Evolutionary conservation across 2,113 vertebrate genomes (phyloP).

Genomic region (Notarius lentiginosus): DNA sequence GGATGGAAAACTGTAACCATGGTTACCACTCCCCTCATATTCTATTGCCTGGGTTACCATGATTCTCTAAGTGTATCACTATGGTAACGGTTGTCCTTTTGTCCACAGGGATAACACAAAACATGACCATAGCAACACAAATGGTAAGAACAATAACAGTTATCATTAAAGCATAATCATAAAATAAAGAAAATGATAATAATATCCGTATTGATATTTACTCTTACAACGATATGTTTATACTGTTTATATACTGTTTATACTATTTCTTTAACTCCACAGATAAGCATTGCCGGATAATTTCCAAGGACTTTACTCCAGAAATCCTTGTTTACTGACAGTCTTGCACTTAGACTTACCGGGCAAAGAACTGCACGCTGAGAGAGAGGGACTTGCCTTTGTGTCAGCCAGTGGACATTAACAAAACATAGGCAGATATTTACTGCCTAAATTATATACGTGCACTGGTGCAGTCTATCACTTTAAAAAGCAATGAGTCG

Average conservation of each 20-base stretch:
- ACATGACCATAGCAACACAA: conserved; percentile 45
- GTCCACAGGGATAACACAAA: conserved; percentile 55
- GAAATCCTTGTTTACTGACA: conserved; percentile 39
- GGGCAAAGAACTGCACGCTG: conserved; percentile 22
- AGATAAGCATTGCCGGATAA: conserved; percentile 26
- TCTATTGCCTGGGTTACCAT: conserved; percentile 54
- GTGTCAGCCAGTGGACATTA: conserved; percentile 5
- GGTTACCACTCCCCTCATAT: conserved; percentile 52
- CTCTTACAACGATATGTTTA: not conserved
- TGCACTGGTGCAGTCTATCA: conserved; percentile 3
- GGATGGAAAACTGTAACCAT: conserved; percentile 55
- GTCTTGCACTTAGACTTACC: conserved; percentile 18
- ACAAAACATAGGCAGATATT: conserved; percentile 12
- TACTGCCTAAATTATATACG: conserved; percentile 17
- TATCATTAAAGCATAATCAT: conserved; percentile 22
- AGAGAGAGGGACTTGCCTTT: conserved; percentile 19
- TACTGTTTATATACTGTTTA: not conserved
- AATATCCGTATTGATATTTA: not conserved
- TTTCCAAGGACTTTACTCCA: conserved; percentile 12
- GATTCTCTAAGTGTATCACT: conserved; percentile 56
- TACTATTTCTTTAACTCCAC: conserved; percentile 7
- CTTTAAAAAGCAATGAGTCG: conserved; percentile 75
- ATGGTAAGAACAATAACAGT: conserved; percentile 49
- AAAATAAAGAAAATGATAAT: not conserved
- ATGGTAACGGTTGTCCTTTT: conserved; percentile 57